Percentiles rank a stretch among this genome's conserved stretches.
These are phyloP conservation scores for Hyposoter didymator DNA, from an alignment of 2,888 invertebrate genomes.

Conservation along the genomic window DNA sequence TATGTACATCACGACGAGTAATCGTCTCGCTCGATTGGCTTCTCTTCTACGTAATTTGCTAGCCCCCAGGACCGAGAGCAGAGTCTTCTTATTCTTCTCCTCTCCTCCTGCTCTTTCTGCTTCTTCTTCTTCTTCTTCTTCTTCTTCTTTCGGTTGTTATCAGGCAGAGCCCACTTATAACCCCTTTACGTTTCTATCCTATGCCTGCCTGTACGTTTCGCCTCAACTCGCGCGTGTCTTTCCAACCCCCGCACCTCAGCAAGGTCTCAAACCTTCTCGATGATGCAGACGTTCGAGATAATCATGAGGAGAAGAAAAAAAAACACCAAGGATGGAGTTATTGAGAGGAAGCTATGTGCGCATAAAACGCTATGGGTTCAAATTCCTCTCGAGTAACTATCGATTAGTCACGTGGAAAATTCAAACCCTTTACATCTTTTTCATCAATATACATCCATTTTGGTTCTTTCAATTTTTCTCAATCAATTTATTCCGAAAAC, in stretches of 20 bases:
- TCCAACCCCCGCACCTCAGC: conserved; percentile 2
- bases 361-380: conserved; percentile 23
- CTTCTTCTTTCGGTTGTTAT: conserved; percentile 51
- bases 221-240: conserved; percentile 26
- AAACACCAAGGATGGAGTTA: conserved; percentile 2
- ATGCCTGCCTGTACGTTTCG: conserved; percentile 14
- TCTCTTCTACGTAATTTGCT: conserved; percentile 66
- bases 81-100: conserved; percentile 35
- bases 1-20: conserved; percentile 53
- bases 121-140: conserved; percentile 35
- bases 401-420: background rate
- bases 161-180: conserved; percentile 41
- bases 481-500: too few species aligned
- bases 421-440: background rate
- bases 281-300: conserved; percentile 45
- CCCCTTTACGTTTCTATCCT: conserved; percentile 33
- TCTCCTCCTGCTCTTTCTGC: conserved; percentile 3
- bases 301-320: conserved; percentile 16
- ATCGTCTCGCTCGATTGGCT: conserved; percentile 67
- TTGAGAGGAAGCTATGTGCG: conserved; percentile 3
- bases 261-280: conserved; percentile 11
- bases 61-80: conserved; percentile 51
- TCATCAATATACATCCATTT: too few species aligned
- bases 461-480: too few species aligned
- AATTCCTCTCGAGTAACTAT: conserved; percentile 1